Evolutionary conservation across 2,113 vertebrate species (phyloP), one percentile per base, ranked within the genome.

Genomic region (Psettodes erumei): DNA sequence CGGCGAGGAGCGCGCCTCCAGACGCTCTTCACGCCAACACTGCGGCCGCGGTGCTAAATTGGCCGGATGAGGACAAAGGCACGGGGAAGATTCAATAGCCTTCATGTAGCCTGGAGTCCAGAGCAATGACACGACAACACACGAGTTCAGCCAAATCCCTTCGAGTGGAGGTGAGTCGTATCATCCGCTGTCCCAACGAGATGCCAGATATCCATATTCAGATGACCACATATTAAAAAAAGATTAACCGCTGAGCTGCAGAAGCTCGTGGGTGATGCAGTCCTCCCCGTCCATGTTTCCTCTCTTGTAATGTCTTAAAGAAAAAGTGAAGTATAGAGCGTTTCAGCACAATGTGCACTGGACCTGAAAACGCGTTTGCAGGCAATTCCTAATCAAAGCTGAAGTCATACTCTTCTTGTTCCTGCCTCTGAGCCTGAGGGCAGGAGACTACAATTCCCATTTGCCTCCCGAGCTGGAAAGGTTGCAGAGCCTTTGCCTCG

Each of bases 11-110:
- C 11, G 23, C 6, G 83, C 82, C 77, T 64, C 67, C 1, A 64
- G 84, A 86, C 76, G 74, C n/a, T n/a, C n/a, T n/a, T n/a, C n/a
- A 51, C 67, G 5, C 70, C 63, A 70, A 67, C 72, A 37, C 35
- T 47, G 74, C 60, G 67, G 54, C 54, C 75, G 61, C 60, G 37
- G n/a, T 59, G 61, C 42, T 75, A 70, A 79, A 88, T 79, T 82
- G 82, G 75, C 51, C 72, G 69, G 56, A 81, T 71, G 35, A 75
- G 71, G 65, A 82, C 75, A 70, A 83, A 77, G 62, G 50, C 64
- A 60, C 13, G 28, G 51, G 25, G 16, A 79, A 54, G 75, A 80
- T 67, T 75, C 69, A 69, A 86, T 77, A 77, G 32, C 68, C 43
- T 72, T 63, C 58, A 43, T 82, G 75, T 79, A 53, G 74, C 77